These are phyloP conservation scores for Mus pahari DNA, from an alignment of 2,113 vertebrate species.

Conservation along the genomic window DNA sequence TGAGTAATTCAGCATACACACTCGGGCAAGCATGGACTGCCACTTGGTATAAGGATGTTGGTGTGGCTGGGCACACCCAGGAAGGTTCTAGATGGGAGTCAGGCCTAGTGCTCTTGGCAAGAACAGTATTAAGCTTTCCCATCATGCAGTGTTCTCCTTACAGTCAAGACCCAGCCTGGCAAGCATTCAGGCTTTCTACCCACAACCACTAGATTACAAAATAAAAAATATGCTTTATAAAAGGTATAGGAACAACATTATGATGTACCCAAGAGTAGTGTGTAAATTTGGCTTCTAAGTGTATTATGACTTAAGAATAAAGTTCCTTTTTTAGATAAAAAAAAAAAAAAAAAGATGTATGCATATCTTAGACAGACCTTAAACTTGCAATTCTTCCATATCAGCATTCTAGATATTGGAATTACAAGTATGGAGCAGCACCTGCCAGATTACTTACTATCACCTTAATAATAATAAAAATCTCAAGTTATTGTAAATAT, in stretches of 20 bases:
- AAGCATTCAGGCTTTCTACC: not conserved
- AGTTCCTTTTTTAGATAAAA: not conserved
- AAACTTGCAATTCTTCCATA: too few species aligned
- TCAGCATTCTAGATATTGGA: too few species aligned
- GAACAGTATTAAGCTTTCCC: not conserved
- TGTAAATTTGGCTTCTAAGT: not conserved
- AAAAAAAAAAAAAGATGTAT: too few species aligned
- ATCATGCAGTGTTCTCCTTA: not conserved
- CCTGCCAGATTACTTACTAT: too few species aligned
- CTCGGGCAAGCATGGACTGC: not conserved
- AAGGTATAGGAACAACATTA: not conserved
- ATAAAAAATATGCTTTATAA: conserved; percentile 1
- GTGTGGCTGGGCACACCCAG: not conserved
- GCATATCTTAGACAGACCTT: too few species aligned
- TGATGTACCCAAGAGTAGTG: not conserved
- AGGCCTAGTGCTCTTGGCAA: not conserved
- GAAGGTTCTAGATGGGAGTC: not conserved
- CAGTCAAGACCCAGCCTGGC: not conserved
- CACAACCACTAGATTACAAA: not conserved
- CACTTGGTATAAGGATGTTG: not conserved
- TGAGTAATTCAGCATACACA: not conserved
- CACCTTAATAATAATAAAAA: too few species aligned
- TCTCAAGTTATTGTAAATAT: too few species aligned
- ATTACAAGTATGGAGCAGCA: too few species aligned
- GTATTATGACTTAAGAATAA: not conserved